Percentiles rank a stretch among this genome's conserved stretches.
Conservation (phyloP, 2,113 vertebrate genomes). For the Paedocypris sp. region DNA sequence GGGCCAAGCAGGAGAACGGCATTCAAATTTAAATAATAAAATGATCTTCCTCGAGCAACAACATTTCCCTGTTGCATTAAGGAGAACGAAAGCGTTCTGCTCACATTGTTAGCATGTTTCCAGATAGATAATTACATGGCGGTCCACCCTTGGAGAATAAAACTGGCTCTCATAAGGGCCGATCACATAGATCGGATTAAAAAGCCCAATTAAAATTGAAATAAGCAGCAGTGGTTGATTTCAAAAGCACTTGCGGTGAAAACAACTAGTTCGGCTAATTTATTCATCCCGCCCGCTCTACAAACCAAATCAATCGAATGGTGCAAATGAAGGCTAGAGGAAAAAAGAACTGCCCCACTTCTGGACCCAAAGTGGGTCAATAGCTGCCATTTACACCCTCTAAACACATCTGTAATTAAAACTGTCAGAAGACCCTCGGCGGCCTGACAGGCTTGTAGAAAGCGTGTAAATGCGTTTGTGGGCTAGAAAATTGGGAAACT, state of each 20-base stretch:
- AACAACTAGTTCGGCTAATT: slow-evolving; percentile 39
- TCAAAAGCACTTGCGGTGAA: too few species aligned
- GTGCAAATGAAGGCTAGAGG: slow-evolving; percentile 40
- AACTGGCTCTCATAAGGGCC: slow-evolving; percentile 26
- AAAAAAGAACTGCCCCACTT: slow-evolving; percentile 48
- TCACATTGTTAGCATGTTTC: not conserved
- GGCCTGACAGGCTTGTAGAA: not conserved
- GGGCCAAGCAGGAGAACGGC: slow-evolving; percentile 27
- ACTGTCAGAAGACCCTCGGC: not conserved
- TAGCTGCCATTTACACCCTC: slow-evolving; percentile 40
- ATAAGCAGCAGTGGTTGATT: too few species aligned
- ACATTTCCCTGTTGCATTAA: not conserved
- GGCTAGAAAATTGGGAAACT: not conserved
- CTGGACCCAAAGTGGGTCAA: slow-evolving; percentile 57
- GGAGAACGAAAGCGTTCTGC: not conserved
- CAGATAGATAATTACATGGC: not conserved
- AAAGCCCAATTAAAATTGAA: too few species aligned
- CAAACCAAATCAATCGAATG: slow-evolving; percentile 51
- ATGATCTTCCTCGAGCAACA: not conserved
- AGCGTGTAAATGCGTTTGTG: not conserved
- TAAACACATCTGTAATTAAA: slow-evolving; percentile 53
- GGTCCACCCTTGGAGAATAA: not conserved
- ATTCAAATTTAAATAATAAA: not conserved
- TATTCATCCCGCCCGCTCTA: slow-evolving; percentile 33
- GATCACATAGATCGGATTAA: slow-evolving; percentile 33